These are phyloP conservation scores for Temnopleurus reevesii DNA, from an alignment of 53 echinoderm and acorn worm species.

Conservation along the genomic window DNA sequence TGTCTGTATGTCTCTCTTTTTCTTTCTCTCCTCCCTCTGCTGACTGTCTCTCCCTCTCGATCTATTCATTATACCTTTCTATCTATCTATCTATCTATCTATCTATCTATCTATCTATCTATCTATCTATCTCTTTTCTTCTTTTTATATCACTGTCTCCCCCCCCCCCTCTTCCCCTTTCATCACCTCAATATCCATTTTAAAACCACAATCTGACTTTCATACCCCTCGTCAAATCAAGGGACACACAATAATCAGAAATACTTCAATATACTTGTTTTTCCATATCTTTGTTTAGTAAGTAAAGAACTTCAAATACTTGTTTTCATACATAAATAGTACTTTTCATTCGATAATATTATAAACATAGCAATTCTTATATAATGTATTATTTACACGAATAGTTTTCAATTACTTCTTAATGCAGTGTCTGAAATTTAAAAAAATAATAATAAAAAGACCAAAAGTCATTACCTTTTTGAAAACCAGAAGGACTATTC, in stretches of 20 bases:
- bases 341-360: constrained; percentile 36
- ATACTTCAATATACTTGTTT: no score
- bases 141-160: background rate
- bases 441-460: no score
- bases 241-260: no score
- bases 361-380: constrained; percentile 38
- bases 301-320: constrained; percentile 58
- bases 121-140: no score
- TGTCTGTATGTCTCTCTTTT: background rate
- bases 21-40: background rate
- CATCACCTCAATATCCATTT: background rate
- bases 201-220: background rate
- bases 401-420: background rate
- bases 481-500: no score
- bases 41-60: background rate
- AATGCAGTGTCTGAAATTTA: no score
- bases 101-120: background rate
- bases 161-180: background rate
- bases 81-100: background rate
- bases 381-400: constrained; percentile 45
- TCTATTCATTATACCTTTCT: background rate
- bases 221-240: no score
- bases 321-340: constrained; percentile 57
- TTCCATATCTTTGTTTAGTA: background rate
- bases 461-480: no score